Percentiles rank a stretch among this genome's conserved stretches.
Evolutionary conservation across 2,888 invertebrate genomes (phyloP).

Genomic region (Dimorphilus gyrociliatus): DNA sequence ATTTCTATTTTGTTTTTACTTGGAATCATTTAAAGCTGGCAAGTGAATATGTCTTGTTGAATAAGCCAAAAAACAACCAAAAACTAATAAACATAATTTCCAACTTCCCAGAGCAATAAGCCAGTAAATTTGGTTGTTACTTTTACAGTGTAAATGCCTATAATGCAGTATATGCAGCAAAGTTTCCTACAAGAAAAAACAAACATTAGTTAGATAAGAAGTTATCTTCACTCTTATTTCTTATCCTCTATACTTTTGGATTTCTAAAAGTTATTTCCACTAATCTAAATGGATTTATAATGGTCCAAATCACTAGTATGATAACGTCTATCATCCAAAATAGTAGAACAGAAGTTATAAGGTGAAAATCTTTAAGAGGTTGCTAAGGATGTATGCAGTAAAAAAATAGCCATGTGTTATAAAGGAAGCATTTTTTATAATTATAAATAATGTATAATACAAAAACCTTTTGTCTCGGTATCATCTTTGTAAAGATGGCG

Average conservation of each 20-base stretch:
- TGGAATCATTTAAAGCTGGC: constrained; percentile 18
- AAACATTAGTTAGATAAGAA: too few relatives aligned
- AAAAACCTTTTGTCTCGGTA: too few relatives aligned
- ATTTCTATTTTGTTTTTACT: too few relatives aligned
- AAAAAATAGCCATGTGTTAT: too few relatives aligned
- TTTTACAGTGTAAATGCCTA: constrained; percentile 4
- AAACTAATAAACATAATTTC: constrained; percentile 17
- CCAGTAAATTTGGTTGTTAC: constrained; percentile 12
- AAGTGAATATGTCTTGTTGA: constrained; percentile 14
- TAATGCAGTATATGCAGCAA: constrained; percentile 2
- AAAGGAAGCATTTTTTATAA: too few relatives aligned
- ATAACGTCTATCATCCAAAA: constrained; percentile 13
- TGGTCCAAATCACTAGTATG: constrained; percentile 14
- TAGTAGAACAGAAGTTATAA: constrained; percentile 11
- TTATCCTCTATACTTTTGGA: neutral
- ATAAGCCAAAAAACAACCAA: constrained; percentile 21
- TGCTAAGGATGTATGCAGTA: too few relatives aligned
- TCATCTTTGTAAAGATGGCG: constrained; percentile 3
- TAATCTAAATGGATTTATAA: constrained; percentile 9
- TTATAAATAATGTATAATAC: too few relatives aligned
- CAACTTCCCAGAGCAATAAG: constrained; percentile 13
- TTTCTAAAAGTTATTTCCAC: constrained; percentile 9
- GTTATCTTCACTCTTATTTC: too few relatives aligned
- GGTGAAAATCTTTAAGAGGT: constrained; percentile 13
- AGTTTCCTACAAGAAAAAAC: too few relatives aligned